phyloP scores from a whole-genome alignment of 2,113 vertebrate species.

The Hemibagrus wyckioides region DNA sequence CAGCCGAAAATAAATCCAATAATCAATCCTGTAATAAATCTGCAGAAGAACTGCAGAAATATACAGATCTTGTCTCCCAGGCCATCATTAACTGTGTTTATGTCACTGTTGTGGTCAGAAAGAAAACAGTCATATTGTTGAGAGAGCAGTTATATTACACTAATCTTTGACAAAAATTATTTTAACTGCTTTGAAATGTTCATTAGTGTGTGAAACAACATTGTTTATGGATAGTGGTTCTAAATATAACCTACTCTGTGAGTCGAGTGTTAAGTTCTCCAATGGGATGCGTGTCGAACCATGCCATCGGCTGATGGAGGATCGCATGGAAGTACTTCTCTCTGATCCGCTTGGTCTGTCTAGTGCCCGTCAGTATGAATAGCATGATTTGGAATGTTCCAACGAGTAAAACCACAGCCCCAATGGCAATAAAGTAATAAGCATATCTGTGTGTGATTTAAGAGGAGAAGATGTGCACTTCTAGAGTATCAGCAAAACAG shows the following conservation, averaged over 20 bases:
- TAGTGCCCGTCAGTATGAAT: slow-evolving; percentile 66
- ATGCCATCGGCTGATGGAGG: slow-evolving; percentile 78
- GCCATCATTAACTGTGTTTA: slow-evolving; percentile 75
- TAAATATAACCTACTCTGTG: slow-evolving; percentile 68
- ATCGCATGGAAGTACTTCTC: slow-evolving; percentile 76
- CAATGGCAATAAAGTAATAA: slow-evolving; percentile 74
- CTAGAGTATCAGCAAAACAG: neutral
- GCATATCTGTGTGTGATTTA: slow-evolving; percentile 63
- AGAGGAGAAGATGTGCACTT: neutral
- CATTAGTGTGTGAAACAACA: neutral
- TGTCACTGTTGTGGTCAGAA: slow-evolving; percentile 67
- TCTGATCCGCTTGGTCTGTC: slow-evolving; percentile 72
- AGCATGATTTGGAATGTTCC: slow-evolving; percentile 69
- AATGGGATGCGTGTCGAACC: slow-evolving; percentile 75
- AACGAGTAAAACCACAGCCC: slow-evolving; percentile 65
- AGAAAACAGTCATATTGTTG: neutral
- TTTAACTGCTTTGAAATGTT: neutral
- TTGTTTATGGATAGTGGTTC: neutral
- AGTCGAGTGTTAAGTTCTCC: slow-evolving; percentile 74
- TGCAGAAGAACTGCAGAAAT: slow-evolving; percentile 69
- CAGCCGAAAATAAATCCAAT: slow-evolving; percentile 75
- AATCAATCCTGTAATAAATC: slow-evolving; percentile 69
- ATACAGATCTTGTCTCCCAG: slow-evolving; percentile 75
- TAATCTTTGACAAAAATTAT: neutral
- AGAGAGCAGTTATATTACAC: neutral